Conservation (phyloP, 2,797 vertebrate genomes). For the Clamator glandarius region DNA sequence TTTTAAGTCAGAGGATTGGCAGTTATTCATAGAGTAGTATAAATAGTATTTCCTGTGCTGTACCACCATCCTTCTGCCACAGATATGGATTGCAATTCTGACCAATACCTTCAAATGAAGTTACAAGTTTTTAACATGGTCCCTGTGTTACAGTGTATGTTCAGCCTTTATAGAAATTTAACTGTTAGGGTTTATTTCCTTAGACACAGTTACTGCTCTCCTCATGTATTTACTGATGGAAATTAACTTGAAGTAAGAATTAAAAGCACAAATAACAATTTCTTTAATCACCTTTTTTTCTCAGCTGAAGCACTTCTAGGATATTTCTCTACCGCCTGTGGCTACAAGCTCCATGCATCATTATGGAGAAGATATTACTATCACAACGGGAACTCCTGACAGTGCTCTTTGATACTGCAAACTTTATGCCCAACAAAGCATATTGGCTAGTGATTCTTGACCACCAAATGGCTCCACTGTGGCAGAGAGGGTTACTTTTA, state of each 20-base stretch:
- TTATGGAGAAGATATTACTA: neutral
- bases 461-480: neutral
- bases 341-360: neutral
- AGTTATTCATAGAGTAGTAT: neutral
- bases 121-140: accelerated
- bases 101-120: neutral
- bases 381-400: neutral
- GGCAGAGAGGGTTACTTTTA: neutral
- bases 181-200: neutral
- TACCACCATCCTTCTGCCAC: neutral
- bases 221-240: neutral
- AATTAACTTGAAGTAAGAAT: neutral
- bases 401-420: neutral
- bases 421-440: neutral
- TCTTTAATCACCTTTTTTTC: neutral
- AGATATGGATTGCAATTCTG: neutral
- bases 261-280: neutral
- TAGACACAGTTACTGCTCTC: too few relatives aligned
- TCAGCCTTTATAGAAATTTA: neutral
- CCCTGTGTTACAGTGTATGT: neutral
- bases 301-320: neutral
- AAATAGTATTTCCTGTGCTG: neutral
- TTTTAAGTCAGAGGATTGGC: neutral
- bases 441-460: neutral
- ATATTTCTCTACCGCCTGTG: neutral